Base-by-base conservation (phyloP, 1,140 invertebrate genomes). In the Cotesia vestalis region DNA sequence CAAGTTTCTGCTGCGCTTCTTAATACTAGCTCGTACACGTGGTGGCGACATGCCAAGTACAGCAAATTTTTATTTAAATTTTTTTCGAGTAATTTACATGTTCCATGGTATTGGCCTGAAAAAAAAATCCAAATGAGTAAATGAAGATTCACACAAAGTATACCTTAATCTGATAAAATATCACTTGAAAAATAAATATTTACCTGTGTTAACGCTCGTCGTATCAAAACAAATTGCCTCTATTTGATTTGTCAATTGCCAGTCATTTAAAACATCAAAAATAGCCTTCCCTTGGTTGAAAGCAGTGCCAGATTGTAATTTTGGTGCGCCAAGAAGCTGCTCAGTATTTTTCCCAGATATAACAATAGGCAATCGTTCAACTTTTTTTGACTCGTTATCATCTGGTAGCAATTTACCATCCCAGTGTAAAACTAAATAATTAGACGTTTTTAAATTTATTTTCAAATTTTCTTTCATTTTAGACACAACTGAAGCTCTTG, bases 291-390 rank as follows among this genome's bases (percentile, higher is more conserved):
- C n/a, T n/a, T n/a, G n/a, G n/a, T n/a, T n/a, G n/a, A n/a, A n/a
- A n/a, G n/a, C n/a, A n/a, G n/a, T n/a, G n/a, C n/a, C n/a, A n/a
- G n/a, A n/a, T n/a, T n/a, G n/a, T n/a, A n/a, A n/a, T n/a, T n/a
- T 80, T 59, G 80, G 81, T 38, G 81, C 78, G 8, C 71, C 73
- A n/a, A 83, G 68, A 63, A 82, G 62, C 71, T 84, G 76, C 61
- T 76, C 72, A 12, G 73, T 73, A 38, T 71, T 61, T n/a, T 57
- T 17, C 11, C 74, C 77, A 66, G 77, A 79, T 55, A 83, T 76
- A 55, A 82, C 55, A 61, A 81, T 77, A n/a, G 80, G 77, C 9
- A 83, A 73, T 8, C 81, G 53, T 55, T 55, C 52, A 55, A 55
- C 52, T 55, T 55, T 78, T 74, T 80, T 53, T 20, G 70, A 73